Base-by-base conservation (phyloP, 1,140 invertebrate species). In the Trichogramma pretiosum region DNA sequence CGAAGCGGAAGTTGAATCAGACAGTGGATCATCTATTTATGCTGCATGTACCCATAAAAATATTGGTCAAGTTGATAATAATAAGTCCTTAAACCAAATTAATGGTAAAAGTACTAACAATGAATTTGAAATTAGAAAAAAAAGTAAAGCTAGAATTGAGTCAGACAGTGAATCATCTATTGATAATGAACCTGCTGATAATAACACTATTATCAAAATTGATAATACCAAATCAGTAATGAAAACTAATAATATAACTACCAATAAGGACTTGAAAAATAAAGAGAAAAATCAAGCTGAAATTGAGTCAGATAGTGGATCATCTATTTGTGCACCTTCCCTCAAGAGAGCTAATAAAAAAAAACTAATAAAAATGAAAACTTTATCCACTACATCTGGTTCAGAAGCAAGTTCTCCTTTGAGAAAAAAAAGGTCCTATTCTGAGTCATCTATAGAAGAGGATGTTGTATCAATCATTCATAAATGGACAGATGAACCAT, bases 401-500 rank as follows among this genome's bases (percentile, higher is more conserved):
- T 45, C 48, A 21, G 5, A 43, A 23, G 30, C 19, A 41, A 23
- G n/a, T 9, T 44, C 48, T 24, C 11, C 37, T 8, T 9, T 22
- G 14, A 51, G 36, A 36, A 51, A 51, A 10, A 51, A 51, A 30
- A 38, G 49, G 21, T 36, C 22, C 1, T 43, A 46, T 39, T 46
- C 43, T 18, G 49, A 51, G 22, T 46, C 43, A 30, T 51, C 49
- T 2, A 49, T 43, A 37, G 48, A 49, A n/a, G 45, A 47, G 9
- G 47, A 44, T 30, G 35, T 39, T 11, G 28, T 24, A 14, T 36
- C 22, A 16, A 51, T 51, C 18, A 34, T 51, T 23, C 30, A 3
- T n/a, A 51, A 51, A 46, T 51, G 49, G 49, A 23, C 19, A 32
- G 17, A 5, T 14, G 22, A 21, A 17, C 24, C 24, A 28, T 7